A percentile compares a stretch with the other conserved stretches of the same genome.
Conservation (phyloP, 2,113 vertebrate species). For the Lamprologus lemairii region DNA sequence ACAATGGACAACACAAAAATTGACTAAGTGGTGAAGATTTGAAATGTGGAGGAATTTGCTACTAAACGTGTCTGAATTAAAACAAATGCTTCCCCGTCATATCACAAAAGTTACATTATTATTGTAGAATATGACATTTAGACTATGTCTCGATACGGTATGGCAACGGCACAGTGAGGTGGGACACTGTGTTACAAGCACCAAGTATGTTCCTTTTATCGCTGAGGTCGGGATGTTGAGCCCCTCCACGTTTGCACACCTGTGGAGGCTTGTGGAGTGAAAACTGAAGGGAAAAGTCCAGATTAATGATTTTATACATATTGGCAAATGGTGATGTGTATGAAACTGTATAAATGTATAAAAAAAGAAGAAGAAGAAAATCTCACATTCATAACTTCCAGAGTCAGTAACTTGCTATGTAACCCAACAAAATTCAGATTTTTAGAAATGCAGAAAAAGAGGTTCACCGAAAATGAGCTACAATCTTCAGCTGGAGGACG, state of each 20-base stretch:
- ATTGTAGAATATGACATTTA: not conserved
- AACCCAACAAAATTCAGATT: slow-evolving; percentile 24
- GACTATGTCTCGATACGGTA: not conserved
- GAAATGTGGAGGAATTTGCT: not conserved
- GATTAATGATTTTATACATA: slow-evolving; percentile 43
- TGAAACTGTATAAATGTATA: slow-evolving; percentile 45
- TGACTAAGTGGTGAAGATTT: not conserved
- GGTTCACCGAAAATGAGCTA: slow-evolving; percentile 49
- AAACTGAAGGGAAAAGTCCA: slow-evolving; percentile 3
- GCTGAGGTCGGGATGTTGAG: slow-evolving; percentile 45
- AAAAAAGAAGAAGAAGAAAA: slow-evolving; percentile 1
- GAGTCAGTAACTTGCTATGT: slow-evolving; percentile 20
- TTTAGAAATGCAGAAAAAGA: slow-evolving; percentile 33
- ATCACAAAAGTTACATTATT: not conserved
- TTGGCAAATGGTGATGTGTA: slow-evolving; percentile 40
- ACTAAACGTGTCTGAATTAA: not conserved
- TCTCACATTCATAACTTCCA: slow-evolving; percentile 51
- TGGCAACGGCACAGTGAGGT: slow-evolving; percentile 51
- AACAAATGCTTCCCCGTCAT: not conserved
- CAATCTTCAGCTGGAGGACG: slow-evolving; percentile 64
- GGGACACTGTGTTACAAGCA: slow-evolving; percentile 34
- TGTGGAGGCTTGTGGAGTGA: not conserved
- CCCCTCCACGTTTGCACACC: slow-evolving; percentile 6
- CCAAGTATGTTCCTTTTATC: slow-evolving; percentile 9
- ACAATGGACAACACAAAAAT: slow-evolving; percentile 21